Conservation (phyloP, 2,113 vertebrate species). For the Ictalurus furcatus region DNA sequence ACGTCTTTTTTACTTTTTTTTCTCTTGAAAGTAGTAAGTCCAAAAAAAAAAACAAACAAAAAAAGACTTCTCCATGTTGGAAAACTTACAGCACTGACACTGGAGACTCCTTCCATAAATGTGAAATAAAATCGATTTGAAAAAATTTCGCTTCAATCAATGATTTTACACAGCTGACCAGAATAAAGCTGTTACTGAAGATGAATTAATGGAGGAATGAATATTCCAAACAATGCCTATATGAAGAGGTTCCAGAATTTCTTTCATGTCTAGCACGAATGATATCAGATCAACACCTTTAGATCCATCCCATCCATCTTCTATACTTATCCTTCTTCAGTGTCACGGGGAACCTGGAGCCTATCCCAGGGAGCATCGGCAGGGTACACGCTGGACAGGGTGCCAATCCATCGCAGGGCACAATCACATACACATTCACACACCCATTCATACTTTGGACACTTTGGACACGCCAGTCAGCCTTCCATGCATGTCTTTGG, state of each 20-base stretch:
- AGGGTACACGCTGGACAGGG: too few relatives aligned
- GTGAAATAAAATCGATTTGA: background rate
- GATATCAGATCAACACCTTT: background rate
- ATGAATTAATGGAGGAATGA: background rate
- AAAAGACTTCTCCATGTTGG: background rate
- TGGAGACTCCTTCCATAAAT: background rate
- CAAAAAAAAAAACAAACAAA: background rate
- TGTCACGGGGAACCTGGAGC: too few relatives aligned
- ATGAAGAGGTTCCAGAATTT: background rate
- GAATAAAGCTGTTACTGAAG: background rate
- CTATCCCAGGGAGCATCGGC: too few relatives aligned
- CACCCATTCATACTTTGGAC: too few relatives aligned
- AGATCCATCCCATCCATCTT: background rate
- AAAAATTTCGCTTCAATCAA: background rate
- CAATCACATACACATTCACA: too few relatives aligned
- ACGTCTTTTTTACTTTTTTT: too few relatives aligned
- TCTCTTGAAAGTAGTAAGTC: background rate
- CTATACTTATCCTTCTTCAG: too few relatives aligned
- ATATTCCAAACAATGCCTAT: background rate
- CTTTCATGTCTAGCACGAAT: background rate
- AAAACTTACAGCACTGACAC: background rate
- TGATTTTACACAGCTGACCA: background rate
- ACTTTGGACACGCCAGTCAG: too few relatives aligned
- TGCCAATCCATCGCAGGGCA: too few relatives aligned
- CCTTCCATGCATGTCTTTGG: too few relatives aligned